Evolutionary conservation across 2,113 vertebrate genomes (phyloP).

Genomic region (Chaetops frenatus): DNA sequence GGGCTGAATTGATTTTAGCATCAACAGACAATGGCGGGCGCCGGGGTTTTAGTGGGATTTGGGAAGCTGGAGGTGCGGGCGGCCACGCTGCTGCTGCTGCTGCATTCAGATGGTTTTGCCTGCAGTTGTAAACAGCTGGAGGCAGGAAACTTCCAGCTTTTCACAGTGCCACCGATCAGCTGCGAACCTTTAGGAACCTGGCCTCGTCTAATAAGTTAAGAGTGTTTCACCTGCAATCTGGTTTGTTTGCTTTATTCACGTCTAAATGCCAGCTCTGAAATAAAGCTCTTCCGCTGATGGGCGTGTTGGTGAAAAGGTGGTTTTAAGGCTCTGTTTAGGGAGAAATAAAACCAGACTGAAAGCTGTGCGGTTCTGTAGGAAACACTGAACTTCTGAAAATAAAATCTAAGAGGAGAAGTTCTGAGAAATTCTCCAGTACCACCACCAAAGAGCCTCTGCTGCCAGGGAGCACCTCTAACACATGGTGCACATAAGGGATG

Average conservation of each 20-base stretch:
- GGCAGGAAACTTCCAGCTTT: background rate
- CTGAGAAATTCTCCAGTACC: background rate
- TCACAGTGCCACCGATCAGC: background rate
- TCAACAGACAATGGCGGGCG: conserved; percentile 28
- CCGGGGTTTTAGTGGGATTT: conserved; percentile 24
- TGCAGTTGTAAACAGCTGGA: background rate
- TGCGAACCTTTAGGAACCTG: background rate
- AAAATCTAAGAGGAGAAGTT: background rate
- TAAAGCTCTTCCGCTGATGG: background rate
- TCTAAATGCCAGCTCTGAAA: background rate
- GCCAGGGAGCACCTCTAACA: background rate
- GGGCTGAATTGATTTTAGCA: conserved; percentile 45
- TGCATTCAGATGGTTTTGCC: background rate
- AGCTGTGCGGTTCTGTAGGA: background rate
- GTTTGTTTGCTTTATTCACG: background rate
- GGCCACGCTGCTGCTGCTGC: background rate
- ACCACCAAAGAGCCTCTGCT: background rate
- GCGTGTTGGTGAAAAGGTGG: background rate
- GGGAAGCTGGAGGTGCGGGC: background rate
- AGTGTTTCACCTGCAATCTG: background rate
- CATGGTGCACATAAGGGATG: accelerated
- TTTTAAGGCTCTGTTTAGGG: background rate
- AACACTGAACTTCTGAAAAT: background rate
- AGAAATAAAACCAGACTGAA: background rate
- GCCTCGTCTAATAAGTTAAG: background rate